Percentiles rank a stretch among this genome's conserved stretches.
Evolutionary conservation across 2,113 vertebrate genomes (phyloP).

Genomic region (Odontesthes bonariensis): DNA sequence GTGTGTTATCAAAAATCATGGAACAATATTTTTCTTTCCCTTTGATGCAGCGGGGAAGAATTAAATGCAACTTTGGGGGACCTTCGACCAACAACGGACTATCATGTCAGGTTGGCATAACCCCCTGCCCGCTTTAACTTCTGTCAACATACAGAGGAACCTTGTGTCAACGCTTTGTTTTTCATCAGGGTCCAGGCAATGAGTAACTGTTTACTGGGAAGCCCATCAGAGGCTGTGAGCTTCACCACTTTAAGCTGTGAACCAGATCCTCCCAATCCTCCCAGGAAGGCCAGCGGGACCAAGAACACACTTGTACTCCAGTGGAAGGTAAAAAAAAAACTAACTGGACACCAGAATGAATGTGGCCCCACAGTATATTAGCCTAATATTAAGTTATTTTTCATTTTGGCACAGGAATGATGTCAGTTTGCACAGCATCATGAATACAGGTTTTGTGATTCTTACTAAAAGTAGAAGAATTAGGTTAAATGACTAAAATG

Average conservation of each 20-base stretch:
- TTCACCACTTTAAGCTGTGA: conserved; percentile 95
- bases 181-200: conserved; percentile 89
- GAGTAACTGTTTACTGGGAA: conserved; percentile 89
- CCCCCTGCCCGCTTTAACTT: not conserved
- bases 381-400: too few species aligned
- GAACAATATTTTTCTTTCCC: not conserved
- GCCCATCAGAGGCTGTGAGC: conserved; percentile 89
- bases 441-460: too few species aligned
- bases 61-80: conserved; percentile 90
- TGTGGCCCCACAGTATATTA: not conserved
- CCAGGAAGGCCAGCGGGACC: conserved; percentile 92
- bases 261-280: conserved; percentile 90
- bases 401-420: too few species aligned
- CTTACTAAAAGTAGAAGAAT: not conserved
- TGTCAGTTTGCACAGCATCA: too few species aligned
- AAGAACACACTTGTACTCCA: conserved; percentile 93
- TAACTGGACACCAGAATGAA: not conserved
- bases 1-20: not conserved
- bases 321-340: conserved; percentile 85
- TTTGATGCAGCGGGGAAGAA: conserved; percentile 87
- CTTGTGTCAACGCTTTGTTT: conserved; percentile 3
- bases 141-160: not conserved
- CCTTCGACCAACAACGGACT: conserved; percentile 95
- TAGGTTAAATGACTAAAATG: not conserved
- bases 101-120: conserved; percentile 90